A percentile compares a stretch with the other conserved stretches of the same genome.
phyloP scores from a whole-genome alignment of 2,888 invertebrate genomes.

The Kryphioiulus occultus region DNA sequence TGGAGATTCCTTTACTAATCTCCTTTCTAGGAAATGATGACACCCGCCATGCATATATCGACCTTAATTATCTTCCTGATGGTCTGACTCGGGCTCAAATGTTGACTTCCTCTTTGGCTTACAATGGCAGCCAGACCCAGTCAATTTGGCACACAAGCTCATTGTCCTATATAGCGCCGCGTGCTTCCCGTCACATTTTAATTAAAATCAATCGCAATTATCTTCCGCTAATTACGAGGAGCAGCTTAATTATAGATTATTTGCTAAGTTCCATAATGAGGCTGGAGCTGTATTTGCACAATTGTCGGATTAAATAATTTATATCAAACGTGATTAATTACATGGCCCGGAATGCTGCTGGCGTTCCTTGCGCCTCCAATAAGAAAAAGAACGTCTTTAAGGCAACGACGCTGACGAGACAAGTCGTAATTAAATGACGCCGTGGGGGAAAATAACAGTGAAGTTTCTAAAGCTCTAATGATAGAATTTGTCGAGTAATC shows the following conservation, averaged over 20 bases:
- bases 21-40: not conserved
- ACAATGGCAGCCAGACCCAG: not conserved
- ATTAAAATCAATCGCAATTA: slow-evolving; percentile 35
- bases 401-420: not conserved
- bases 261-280: slow-evolving; percentile 30
- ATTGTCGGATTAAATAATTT: slow-evolving; percentile 31
- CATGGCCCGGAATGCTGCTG: not conserved
- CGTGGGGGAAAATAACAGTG: not conserved
- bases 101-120: not conserved
- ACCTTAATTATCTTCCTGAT: slow-evolving; percentile 1
- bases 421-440: slow-evolving; percentile 16
- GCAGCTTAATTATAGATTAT: slow-evolving; percentile 26
- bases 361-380: not conserved
- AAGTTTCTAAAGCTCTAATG: not conserved
- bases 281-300: slow-evolving; percentile 18
- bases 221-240: not conserved
- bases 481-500: not conserved
- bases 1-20: not conserved
- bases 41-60: slow-evolving; percentile 26
- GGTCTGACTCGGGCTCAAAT: not conserved
- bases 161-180: no score
- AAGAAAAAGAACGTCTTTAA: not conserved
- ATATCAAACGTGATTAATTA: slow-evolving; percentile 35
- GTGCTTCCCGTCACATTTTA: not conserved
- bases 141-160: not conserved